Conservation (phyloP, 2,888 invertebrate species). For the Eupsilia transversa region DNA sequence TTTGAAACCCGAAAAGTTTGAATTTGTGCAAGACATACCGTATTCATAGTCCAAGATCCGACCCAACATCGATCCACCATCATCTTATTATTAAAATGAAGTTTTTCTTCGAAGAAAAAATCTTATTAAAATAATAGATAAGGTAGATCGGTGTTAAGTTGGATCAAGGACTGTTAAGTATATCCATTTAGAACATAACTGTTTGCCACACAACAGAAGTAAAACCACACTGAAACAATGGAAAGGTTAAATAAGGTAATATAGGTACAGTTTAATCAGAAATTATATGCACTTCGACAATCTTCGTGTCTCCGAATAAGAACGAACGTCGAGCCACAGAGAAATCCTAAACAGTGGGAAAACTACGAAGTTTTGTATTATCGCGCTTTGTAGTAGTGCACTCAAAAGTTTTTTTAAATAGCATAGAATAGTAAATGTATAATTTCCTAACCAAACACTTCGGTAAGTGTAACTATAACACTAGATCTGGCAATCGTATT, state of each 20-base stretch:
- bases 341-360: background rate
- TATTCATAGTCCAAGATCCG: conserved; percentile 15
- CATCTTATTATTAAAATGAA: conserved; percentile 7
- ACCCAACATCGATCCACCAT: background rate
- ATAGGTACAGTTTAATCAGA: background rate
- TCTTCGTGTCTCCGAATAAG: background rate
- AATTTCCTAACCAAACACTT: background rate
- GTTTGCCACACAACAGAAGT: conserved; percentile 76
- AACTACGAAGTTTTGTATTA: background rate
- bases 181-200: conserved; percentile 69
- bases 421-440: background rate
- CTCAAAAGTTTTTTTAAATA: background rate
- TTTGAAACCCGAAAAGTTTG: conserved; percentile 6
- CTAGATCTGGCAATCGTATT: background rate
- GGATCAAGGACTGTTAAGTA: conserved; percentile 9
- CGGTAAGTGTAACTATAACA: background rate
- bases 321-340: background rate
- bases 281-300: background rate
- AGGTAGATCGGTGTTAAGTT: background rate
- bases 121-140: background rate
- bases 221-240: conserved; percentile 79
- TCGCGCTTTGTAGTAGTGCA: background rate
- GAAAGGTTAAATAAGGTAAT: background rate
- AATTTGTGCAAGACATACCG: background rate
- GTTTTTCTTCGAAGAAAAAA: no score